These are phyloP conservation scores for Candidula unifasciata DNA, from an alignment of 2,888 invertebrate species.

Conservation along the genomic window DNA sequence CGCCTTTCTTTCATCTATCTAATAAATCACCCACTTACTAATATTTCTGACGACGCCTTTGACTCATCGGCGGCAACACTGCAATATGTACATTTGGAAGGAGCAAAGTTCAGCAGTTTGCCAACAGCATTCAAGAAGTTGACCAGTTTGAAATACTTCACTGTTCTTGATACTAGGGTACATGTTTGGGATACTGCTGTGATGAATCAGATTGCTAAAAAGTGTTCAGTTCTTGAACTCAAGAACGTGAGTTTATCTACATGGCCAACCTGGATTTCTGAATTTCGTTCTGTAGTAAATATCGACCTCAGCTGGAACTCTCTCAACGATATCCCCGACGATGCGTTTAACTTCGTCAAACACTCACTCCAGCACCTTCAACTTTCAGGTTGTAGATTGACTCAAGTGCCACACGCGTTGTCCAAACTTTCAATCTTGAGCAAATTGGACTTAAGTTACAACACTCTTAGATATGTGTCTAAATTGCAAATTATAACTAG, in stretches of 20 bases:
- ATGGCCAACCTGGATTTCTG: background rate
- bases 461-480: background rate
- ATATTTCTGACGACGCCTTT: slow-evolving; percentile 1
- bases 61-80: background rate
- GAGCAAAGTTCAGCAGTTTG: background rate
- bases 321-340: background rate
- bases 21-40: background rate
- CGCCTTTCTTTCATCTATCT: background rate
- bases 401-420: background rate
- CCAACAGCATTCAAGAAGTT: background rate
- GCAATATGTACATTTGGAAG: background rate
- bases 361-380: background rate
- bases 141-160: background rate
- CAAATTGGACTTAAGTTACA: background rate
- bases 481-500: background rate
- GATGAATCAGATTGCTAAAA: background rate
- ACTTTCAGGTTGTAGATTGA: background rate
- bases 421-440: background rate
- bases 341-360: background rate
- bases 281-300: background rate
- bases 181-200: background rate
- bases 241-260: background rate
- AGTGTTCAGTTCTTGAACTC: background rate
- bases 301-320: background rate
- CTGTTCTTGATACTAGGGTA: background rate